Evolutionary conservation across 2,888 invertebrate genomes (phyloP), one percentile per base, ranked within the genome.

Genomic region (Apodemia zela): DNA sequence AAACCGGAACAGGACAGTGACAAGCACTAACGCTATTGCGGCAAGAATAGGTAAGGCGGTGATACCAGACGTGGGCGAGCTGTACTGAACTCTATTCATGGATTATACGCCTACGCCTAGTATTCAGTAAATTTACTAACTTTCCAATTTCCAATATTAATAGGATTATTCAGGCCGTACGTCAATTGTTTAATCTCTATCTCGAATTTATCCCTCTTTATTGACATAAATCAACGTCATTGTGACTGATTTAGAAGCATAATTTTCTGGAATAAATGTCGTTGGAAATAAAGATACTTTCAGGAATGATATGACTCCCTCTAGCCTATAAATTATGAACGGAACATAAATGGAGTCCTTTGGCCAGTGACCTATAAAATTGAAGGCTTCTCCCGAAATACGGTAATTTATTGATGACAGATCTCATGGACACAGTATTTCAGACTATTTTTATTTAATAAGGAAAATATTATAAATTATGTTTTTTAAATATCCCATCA

Each of bases 301-400:
- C 21, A 57, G 45, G 58, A 45, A 45, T 60, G 29, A 29, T 59
- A 63, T 59, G 63, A 59, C 49, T 63, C 35, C 63, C 49, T 59
- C 59, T 47, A 49, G 59, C 33, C 63, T 59, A 59, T 63, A 63
- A 63, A 63, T 63, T 59, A 63, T 63, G 59, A 49, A 59, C 45
- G 62, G 58, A 58, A 63, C 59, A 63, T 59, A 63, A 63, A 63
- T 63, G 58, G 63, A 63, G 47, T 63, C 47, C 63, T 63, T 59
- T 54, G 47, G 47, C 63, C 63, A 47, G 45, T 63, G 62, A 63
- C 62, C 62, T 63, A 63, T 58, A 63, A 59, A 63, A 63, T 63
- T 63, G 59, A 35, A 59, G 59, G 54, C 25, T 63, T 59, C 49
- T 59, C 47, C 35, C 35, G 58, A 63, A 59, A 63, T 59, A 63